Base-by-base conservation (phyloP, 2,888 invertebrate genomes). In the Rugalucina vietnamica region DNA sequence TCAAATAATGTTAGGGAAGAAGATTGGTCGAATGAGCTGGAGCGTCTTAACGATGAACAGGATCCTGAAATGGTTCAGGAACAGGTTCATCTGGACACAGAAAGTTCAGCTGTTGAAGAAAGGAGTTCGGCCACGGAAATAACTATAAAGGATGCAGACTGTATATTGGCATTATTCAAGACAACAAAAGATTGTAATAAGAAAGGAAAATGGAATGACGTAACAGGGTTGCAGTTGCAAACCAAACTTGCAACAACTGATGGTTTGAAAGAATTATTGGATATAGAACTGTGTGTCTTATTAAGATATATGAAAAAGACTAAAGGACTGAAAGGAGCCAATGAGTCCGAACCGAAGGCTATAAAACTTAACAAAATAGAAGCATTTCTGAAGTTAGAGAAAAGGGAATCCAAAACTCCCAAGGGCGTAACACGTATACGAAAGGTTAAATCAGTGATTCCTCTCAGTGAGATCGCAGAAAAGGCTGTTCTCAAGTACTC, bases 281-380 rank as follows among this genome's bases (percentile, higher is more conserved):
- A 85, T 54, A 75, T 80, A 32, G 85, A 79, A 29, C 43, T 85
- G 14, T 34, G 78, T 49, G 73, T 69, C 0, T 73, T 82, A 39
- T 73, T 73, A 27, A 27, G 82, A 24, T 85, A 85, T 73, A 34
- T 82, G 34, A 85, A 80, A 43, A 85, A 77, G 60, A 82, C 54
- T 18, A 82, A 79, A 50, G 71, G 71, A 18, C 8, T 79, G 21
- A 37, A 50, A 32, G n/a, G n/a, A n/a, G n/a, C 80, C 14, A 80
- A 84, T 39, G 80, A 84, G 57, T 80, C 84, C 18, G 34, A 10
- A 39, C 18, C 84, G 49, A 84, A 84, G 50, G 21, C 65, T 36
- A 43, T 49, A 29, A 79, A 82, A 50, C 27, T 82, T 18, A 21
- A 70, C 34, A 71, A 37, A 50, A 12, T 82, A 10, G 24, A 27